Conservation (phyloP, 2,113 vertebrate species). For the Spilogale gracilis region DNA sequence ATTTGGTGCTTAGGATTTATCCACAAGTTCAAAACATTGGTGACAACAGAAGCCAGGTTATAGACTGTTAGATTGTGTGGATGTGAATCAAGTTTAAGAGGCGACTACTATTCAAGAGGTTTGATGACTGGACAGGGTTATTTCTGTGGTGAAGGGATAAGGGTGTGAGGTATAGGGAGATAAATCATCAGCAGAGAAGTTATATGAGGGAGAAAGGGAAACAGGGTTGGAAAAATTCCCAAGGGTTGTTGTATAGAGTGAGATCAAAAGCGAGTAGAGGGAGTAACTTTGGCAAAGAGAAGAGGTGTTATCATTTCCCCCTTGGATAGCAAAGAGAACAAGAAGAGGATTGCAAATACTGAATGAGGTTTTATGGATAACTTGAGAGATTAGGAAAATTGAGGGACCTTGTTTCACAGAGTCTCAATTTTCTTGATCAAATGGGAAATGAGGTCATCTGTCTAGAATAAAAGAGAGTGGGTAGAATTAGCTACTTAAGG, state of each 20-base stretch:
- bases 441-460: not conserved
- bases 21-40: not conserved
- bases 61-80: not conserved
- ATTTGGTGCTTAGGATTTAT: not conserved
- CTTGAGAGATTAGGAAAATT: not conserved
- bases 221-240: not conserved
- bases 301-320: not conserved
- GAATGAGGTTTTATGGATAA: not conserved
- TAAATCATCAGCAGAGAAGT: not conserved
- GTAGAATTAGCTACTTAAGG: not conserved
- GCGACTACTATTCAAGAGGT: not conserved
- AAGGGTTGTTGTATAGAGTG: not conserved
- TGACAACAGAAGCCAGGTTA: not conserved
- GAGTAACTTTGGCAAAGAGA: not conserved
- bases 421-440: not conserved
- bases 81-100: not conserved
- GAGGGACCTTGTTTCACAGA: not conserved
- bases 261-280: not conserved
- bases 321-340: not conserved
- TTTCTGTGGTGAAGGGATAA: not conserved
- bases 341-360: not conserved
- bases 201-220: not conserved
- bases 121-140: not conserved
- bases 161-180: not conserved
- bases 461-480: not conserved